These are phyloP conservation scores for Chelon labrosus DNA, from an alignment of 2,797 vertebrate genomes.

Conservation along the genomic window DNA sequence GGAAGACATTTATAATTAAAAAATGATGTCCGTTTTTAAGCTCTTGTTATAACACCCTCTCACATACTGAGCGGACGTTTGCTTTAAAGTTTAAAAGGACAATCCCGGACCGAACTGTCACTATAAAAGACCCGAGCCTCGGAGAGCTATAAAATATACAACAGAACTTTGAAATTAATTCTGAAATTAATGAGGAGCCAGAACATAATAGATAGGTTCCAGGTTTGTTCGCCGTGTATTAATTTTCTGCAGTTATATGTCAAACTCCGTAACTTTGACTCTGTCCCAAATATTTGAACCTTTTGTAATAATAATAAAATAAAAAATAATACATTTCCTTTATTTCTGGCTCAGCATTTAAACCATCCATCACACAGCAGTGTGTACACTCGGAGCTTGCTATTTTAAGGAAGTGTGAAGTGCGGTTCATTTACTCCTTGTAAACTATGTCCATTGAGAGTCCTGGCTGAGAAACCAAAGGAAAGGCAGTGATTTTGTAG, in stretches of 20 bases:
- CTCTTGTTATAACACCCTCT: neutral
- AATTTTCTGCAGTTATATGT: neutral
- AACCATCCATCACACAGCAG: too few relatives aligned
- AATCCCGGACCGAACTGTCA: neutral
- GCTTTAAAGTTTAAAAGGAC: neutral
- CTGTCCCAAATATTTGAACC: too few relatives aligned
- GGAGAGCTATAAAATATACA: neutral
- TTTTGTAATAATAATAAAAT: too few relatives aligned
- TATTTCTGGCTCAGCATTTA: too few relatives aligned
- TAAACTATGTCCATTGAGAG: neutral
- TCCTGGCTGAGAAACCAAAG: neutral
- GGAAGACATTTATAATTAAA: neutral
- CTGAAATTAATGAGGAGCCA: neutral
- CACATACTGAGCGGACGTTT: too few relatives aligned
- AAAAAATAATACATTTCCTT: too few relatives aligned
- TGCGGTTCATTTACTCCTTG: conserved; percentile 3
- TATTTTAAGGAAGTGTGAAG: neutral
- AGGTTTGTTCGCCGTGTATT: neutral
- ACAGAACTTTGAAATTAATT: neutral
- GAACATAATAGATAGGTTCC: neutral
- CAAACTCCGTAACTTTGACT: neutral
- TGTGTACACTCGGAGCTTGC: neutral
- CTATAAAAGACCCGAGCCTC: neutral
- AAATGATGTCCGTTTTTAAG: neutral
- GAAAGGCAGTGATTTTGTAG: conserved; percentile 14